Percentiles rank a stretch among this genome's conserved stretches.
phyloP scores from a whole-genome alignment of 92 coral and sea anemone genomes.

The Palythoa heliodiscus region DNA sequence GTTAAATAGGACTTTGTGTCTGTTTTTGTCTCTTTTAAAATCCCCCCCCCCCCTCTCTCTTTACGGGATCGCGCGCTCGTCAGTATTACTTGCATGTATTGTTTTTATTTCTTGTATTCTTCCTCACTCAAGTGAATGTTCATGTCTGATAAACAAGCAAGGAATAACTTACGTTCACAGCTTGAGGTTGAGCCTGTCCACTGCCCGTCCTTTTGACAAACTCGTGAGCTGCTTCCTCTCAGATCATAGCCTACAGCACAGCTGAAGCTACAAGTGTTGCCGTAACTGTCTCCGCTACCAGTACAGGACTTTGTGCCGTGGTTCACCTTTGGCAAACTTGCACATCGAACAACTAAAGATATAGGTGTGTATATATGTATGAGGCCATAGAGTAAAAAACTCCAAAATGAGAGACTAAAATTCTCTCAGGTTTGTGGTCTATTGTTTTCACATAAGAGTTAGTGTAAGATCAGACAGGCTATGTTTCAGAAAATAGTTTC shows the following conservation, averaged over 20 bases:
- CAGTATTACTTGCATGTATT: constrained; percentile 4
- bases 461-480: no score
- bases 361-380: not conserved
- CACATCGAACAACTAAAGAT: constrained; percentile 73
- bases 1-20: no score
- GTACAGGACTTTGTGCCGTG: constrained; percentile 76
- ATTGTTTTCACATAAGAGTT: no score
- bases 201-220: constrained; percentile 74
- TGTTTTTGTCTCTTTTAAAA: no score
- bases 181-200: constrained; percentile 82
- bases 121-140: no score
- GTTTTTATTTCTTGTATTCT: not conserved
- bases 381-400: not conserved
- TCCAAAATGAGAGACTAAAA: not conserved
- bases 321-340: constrained; percentile 59
- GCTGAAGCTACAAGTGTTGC: constrained; percentile 66
- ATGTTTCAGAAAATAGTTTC: no score
- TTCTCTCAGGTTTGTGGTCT: not conserved
- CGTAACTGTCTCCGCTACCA: constrained; percentile 62
- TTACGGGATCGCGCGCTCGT: no score
- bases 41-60: no score
- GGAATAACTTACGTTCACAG: constrained; percentile 76
- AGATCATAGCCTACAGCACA: constrained; percentile 80
- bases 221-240: constrained; percentile 74
- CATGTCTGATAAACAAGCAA: no score